Evolutionary conservation across 2,888 invertebrate species (phyloP).

Genomic region (Buathra laborator): DNA sequence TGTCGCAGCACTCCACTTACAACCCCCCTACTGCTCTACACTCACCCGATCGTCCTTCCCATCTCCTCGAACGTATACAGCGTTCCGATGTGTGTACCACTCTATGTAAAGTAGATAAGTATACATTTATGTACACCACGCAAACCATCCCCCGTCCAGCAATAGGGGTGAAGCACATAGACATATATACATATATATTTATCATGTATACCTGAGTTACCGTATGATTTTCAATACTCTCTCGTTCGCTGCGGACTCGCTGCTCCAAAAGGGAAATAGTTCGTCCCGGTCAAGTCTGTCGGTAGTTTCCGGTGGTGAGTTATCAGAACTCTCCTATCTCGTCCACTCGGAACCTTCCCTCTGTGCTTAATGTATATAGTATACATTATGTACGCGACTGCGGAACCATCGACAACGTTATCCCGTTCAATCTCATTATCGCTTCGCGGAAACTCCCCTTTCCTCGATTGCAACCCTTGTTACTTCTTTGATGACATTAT

Average conservation of each 20-base stretch:
- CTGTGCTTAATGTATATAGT: constrained; percentile 15
- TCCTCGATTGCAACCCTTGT: neutral
- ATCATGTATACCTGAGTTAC: constrained; percentile 41
- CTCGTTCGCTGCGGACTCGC: constrained; percentile 22
- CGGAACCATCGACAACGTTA: constrained; percentile 20
- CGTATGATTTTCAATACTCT: constrained; percentile 63
- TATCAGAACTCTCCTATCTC: constrained; percentile 46
- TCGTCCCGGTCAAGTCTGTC: constrained; percentile 45
- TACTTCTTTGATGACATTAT: neutral
- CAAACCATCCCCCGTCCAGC: neutral
- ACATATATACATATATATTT: constrained; percentile 52
- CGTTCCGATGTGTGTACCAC: constrained; percentile 43
- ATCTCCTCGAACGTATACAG: constrained; percentile 61
- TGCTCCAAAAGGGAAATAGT: constrained; percentile 59
- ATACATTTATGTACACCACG: constrained; percentile 1
- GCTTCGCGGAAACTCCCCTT: constrained; percentile 1
- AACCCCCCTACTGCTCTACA: constrained; percentile 68
- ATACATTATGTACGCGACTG: constrained; percentile 13
- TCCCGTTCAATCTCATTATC: constrained; percentile 50
- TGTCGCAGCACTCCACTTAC: constrained; percentile 73
- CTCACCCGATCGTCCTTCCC: constrained; percentile 71
- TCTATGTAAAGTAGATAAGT: constrained; percentile 10
- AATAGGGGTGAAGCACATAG: neutral
- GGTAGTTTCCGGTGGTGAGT: constrained; percentile 51
- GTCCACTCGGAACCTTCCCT: constrained; percentile 8